Evolutionary conservation across 2,113 vertebrate species (phyloP).

Genomic region (Apistogramma diplotaenia): DNA sequence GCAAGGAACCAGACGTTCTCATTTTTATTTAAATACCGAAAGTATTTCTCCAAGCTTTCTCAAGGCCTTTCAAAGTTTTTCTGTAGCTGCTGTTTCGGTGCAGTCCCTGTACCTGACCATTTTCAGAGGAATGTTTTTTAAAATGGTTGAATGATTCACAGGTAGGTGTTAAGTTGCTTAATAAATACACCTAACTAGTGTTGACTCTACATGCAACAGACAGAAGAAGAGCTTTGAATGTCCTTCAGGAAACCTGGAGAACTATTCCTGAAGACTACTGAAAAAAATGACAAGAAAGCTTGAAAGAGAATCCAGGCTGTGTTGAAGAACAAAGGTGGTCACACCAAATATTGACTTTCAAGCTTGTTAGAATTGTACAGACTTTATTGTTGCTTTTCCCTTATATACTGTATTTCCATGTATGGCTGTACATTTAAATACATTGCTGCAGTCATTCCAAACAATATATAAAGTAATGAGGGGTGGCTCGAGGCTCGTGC

Average conservation of each 20-base stretch:
- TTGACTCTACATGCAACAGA: background rate
- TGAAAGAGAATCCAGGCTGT: background rate
- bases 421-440: background rate
- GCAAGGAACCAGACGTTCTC: background rate
- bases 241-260: background rate
- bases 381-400: background rate
- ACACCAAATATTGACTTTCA: background rate
- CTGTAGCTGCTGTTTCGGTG: background rate
- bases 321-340: background rate
- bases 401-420: background rate
- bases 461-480: background rate
- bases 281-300: background rate
- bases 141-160: too few relatives aligned
- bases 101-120: background rate
- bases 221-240: accelerated
- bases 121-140: background rate
- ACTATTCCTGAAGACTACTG: background rate
- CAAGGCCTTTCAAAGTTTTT: background rate
- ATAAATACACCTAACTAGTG: background rate
- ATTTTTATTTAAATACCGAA: background rate
- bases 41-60: background rate
- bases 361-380: background rate
- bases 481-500: background rate
- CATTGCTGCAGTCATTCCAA: background rate
- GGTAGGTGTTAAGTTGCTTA: too few relatives aligned